Base-by-base conservation (phyloP, 2,888 invertebrate species). In the Sericinus montela region DNA sequence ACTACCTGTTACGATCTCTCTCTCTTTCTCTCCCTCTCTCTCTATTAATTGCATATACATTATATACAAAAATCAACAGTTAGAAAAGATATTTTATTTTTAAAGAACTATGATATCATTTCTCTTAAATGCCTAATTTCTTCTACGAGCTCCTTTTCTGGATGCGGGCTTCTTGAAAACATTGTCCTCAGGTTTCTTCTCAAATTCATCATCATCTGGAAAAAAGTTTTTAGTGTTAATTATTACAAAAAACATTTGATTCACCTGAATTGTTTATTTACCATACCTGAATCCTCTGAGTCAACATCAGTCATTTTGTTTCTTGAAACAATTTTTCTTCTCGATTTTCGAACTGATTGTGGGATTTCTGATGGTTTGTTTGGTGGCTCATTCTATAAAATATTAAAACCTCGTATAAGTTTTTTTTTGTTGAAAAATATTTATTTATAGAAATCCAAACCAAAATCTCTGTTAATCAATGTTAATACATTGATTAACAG, bases 121-220 rank as follows among this genome's bases (percentile, higher is more conserved):
- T 10, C 10, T 39, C 46, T 51, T 45, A 23, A 36, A 40, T 23
- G 32, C 11, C 69, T 48, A 83, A 55, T 80, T 81, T 64, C 76
- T 77, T 65, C 75, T 77, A 29, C 84, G 72, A 0, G 77, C 76
- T 1, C 71, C 70, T 67, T 79, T 87, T 53, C 80, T 75, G 15
- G 71, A 67, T 0, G 75, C 51, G 0, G 89, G 89, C 63, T 88
- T 89, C 61, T 89, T 89, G 57, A 89, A 89, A 3, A 87, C 78
- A 36, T 85, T 79, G 10, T 83, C 82, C 10, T 72, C 69, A 0
- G 72, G 68, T 50, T 80, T 77, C 51, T 75, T 69, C 51, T 76
- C 72, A 44, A 73, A 67, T 19, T 82, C 84, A 39, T 88, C 88
- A 46, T 81, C 80, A 46, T 84, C 88, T 88, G 65, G 39, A 75